These are phyloP conservation scores for Enteromius anoplus DNA, from an alignment of 2,797 vertebrate species.

Conservation along the genomic window DNA sequence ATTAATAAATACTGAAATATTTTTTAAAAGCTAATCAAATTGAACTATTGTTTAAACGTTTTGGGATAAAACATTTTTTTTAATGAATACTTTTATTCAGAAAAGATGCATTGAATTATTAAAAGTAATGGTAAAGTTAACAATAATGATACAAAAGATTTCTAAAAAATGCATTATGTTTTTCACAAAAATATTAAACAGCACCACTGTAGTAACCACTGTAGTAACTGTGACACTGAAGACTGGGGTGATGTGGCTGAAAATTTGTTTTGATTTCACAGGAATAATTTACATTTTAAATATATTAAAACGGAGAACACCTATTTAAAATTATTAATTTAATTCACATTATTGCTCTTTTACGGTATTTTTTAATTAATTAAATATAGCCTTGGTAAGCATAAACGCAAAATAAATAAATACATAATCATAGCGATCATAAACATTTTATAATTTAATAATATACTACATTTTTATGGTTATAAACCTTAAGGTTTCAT, in stretches of 20 bases:
- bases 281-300: neutral
- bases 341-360: neutral
- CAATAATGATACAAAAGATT: neutral
- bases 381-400: neutral
- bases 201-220: neutral
- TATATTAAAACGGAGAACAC: neutral
- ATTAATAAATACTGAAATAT: neutral
- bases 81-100: neutral
- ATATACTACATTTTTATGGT: neutral
- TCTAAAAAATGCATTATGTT: neutral
- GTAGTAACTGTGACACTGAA: neutral
- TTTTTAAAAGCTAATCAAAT: neutral
- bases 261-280: neutral
- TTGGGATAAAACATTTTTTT: neutral
- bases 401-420: neutral
- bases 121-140: neutral
- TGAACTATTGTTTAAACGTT: neutral
- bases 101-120: no score
- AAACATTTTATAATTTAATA: neutral
- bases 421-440: neutral
- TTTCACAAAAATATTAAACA: neutral
- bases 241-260: neutral
- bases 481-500: neutral
- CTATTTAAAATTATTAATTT: neutral
- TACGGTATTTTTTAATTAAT: neutral